Evolutionary conservation across 2,888 invertebrate species (phyloP).

Genomic region (Tribolium freemani): DNA sequence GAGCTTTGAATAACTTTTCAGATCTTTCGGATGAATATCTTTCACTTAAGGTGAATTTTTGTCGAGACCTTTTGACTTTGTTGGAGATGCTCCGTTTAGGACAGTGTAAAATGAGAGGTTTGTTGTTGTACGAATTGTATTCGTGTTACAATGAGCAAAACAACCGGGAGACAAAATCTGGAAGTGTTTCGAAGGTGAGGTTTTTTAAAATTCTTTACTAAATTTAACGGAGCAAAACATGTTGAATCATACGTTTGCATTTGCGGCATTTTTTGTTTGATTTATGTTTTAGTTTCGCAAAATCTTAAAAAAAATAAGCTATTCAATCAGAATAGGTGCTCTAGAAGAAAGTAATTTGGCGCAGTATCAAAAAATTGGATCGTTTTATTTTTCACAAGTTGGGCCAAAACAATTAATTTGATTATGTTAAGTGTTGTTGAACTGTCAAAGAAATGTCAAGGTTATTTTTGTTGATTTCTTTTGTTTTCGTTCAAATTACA

Average conservation of each 20-base stretch:
- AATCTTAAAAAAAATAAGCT: not conserved
- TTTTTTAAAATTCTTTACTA: slow-evolving; percentile 12
- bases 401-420: not conserved
- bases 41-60: slow-evolving; percentile 73
- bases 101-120: slow-evolving; percentile 62
- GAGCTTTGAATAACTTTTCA: slow-evolving; percentile 59
- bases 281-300: not conserved
- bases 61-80: slow-evolving; percentile 73
- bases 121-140: slow-evolving; percentile 63
- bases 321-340: not conserved
- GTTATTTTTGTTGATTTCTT: slow-evolving; percentile 16
- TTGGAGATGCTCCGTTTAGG: slow-evolving; percentile 74
- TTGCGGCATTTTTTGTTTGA: not conserved
- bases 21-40: slow-evolving; percentile 74
- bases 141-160: slow-evolving; percentile 49
- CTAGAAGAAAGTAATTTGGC: not conserved
- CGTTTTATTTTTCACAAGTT: not conserved
- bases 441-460: slow-evolving; percentile 13
- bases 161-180: slow-evolving; percentile 26
- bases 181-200: slow-evolving; percentile 8
- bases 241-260: slow-evolving; percentile 6
- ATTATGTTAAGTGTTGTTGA: slow-evolving; percentile 12
- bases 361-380: not conserved
- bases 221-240: slow-evolving; percentile 22
- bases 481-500: not conserved